Percentiles rank a stretch among this genome's conserved stretches.
Evolutionary conservation across 2,113 vertebrate species (phyloP).

Genomic region (Takifugu bimaculatus): DNA sequence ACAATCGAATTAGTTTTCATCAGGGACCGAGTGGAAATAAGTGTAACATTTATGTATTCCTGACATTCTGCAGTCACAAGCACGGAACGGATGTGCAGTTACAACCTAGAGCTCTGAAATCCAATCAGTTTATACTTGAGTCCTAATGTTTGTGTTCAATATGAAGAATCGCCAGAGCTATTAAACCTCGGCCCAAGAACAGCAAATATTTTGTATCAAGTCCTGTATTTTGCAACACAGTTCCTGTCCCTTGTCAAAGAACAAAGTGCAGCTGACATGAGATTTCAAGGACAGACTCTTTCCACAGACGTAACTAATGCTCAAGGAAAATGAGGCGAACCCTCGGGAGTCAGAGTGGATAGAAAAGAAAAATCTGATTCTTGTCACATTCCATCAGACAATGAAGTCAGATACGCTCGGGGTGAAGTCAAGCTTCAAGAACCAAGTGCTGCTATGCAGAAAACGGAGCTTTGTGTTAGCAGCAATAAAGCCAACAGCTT

Average conservation of each 20-base stretch:
- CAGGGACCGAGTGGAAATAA: too few relatives aligned
- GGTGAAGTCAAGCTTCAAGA: constrained; percentile 44
- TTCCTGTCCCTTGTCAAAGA: background rate
- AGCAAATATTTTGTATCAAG: constrained; percentile 5
- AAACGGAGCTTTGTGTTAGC: constrained; percentile 9
- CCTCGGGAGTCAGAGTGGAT: constrained; percentile 10
- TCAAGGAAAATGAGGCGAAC: constrained; percentile 4
- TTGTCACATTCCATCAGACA: constrained; percentile 62
- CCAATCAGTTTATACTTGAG: background rate
- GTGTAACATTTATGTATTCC: too few relatives aligned
- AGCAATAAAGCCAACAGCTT: constrained; percentile 6
- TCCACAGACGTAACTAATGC: constrained; percentile 9
- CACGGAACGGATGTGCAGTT: background rate
- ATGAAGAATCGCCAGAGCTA: background rate
- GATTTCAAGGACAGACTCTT: constrained; percentile 32
- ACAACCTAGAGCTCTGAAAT: background rate
- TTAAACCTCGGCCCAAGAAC: background rate
- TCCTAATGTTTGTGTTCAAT: background rate
- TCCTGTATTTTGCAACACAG: constrained; percentile 21
- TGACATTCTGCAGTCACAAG: too few relatives aligned
- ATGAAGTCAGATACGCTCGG: constrained; percentile 37
- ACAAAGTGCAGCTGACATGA: constrained; percentile 14
- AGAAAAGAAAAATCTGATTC: constrained; percentile 36
- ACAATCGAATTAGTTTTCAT: too few relatives aligned
- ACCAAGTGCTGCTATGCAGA: constrained; percentile 12